A percentile compares a stretch with the other conserved stretches of the same genome.
Conservation (phyloP, 2,113 vertebrate species). For the Caloenas nicobarica region DNA sequence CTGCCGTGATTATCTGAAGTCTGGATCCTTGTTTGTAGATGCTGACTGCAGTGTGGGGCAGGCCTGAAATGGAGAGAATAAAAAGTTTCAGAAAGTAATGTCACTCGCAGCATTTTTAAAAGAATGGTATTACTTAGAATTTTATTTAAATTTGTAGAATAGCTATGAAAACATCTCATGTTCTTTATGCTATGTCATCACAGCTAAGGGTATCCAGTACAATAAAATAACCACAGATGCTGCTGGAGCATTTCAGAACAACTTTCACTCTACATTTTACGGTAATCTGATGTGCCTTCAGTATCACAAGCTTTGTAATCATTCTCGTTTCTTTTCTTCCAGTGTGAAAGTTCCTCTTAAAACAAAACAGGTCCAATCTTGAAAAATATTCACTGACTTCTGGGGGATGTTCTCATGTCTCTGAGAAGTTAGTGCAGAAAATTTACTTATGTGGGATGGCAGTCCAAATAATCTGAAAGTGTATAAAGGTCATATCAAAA, state of each 20-base stretch:
- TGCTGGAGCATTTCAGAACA: not conserved
- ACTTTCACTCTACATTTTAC: not conserved
- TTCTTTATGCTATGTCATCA: not conserved
- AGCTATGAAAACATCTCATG: not conserved
- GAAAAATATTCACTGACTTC: constrained; percentile 11
- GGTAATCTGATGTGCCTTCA: not conserved
- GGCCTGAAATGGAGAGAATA: not conserved
- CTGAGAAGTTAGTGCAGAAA: not conserved
- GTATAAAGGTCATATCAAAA: constrained; percentile 26
- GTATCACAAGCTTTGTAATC: not conserved
- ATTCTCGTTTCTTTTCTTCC: not conserved
- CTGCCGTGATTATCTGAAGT: not conserved
- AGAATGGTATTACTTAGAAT: not conserved
- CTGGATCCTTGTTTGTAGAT: not conserved
- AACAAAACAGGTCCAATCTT: not conserved
- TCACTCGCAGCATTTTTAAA: not conserved
- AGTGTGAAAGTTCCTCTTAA: not conserved
- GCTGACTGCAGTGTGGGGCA: not conserved
- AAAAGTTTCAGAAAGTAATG: not conserved
- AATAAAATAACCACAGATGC: not conserved
- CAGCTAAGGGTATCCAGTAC: not conserved
- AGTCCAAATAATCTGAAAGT: constrained; percentile 38
- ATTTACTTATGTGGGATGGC: constrained; percentile 6
- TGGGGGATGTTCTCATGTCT: not conserved
- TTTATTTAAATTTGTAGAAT: not conserved